Percentiles rank a stretch among this genome's conserved stretches.
Evolutionary conservation across 2,797 vertebrate genomes (phyloP).

Genomic region (Florisuga fusca): DNA sequence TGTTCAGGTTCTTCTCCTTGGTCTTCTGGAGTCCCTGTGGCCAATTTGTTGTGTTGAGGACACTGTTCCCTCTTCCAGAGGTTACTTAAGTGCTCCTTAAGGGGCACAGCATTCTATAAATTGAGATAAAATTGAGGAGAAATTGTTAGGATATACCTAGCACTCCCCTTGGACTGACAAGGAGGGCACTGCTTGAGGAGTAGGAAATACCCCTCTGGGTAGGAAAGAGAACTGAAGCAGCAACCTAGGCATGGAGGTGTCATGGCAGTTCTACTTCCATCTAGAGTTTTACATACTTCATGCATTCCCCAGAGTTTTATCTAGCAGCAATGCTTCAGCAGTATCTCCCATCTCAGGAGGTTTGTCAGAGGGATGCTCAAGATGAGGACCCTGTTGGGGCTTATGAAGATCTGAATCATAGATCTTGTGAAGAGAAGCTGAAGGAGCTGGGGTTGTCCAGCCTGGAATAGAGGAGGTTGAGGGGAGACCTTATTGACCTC

Average conservation of each 20-base stretch:
- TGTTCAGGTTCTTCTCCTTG: too few relatives aligned
- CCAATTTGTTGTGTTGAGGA: background rate
- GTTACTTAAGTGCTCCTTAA: background rate
- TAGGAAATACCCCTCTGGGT: background rate
- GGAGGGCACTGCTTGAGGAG: background rate
- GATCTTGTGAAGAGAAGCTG: too few relatives aligned
- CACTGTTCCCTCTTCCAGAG: background rate
- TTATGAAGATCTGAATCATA: background rate
- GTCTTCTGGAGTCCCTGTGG: too few relatives aligned
- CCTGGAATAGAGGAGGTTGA: too few relatives aligned
- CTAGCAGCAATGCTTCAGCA: background rate
- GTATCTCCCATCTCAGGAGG: rapidly evolving
- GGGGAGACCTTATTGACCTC: too few relatives aligned
- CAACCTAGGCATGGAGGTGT: background rate
- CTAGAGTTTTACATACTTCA: background rate
- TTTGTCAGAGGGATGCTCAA: background rate
- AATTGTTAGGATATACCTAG: background rate
- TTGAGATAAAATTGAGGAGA: background rate
- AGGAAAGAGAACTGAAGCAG: background rate
- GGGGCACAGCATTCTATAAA: background rate
- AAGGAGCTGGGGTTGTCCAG: too few relatives aligned
- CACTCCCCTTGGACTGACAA: background rate
- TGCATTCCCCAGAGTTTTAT: background rate
- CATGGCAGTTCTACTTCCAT: background rate
- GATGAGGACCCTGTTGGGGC: background rate